Percentiles rank a stretch among this genome's conserved stretches.
Conservation (phyloP, 2,113 vertebrate species). For the Noctilio leporinus region DNA sequence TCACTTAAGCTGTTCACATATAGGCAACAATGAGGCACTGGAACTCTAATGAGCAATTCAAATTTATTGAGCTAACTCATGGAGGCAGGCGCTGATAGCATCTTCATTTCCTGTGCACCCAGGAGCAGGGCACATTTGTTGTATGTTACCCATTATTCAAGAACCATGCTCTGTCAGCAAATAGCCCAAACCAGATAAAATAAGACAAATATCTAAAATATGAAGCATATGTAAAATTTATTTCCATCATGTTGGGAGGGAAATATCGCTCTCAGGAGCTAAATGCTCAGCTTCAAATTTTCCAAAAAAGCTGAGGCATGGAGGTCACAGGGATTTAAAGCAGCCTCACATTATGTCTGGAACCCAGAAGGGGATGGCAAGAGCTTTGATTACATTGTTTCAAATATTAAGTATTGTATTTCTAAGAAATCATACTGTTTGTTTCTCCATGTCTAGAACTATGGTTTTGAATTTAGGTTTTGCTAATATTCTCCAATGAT, state of each 20-base stretch:
- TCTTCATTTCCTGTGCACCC: slow-evolving; percentile 28
- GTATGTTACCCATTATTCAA: slow-evolving; percentile 29
- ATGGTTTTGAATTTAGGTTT: slow-evolving; percentile 13
- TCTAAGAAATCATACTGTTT: not conserved
- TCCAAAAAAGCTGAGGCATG: slow-evolving; percentile 1
- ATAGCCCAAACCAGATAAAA: slow-evolving; percentile 41
- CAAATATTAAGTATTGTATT: slow-evolving; percentile 35
- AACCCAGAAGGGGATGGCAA: slow-evolving; percentile 8
- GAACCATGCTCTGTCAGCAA: not conserved
- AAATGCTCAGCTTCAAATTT: slow-evolving; percentile 17
- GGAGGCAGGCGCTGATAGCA: slow-evolving; percentile 42
- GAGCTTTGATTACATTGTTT: slow-evolving; percentile 43
- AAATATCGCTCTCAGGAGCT: slow-evolving; percentile 14
- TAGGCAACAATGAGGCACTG: slow-evolving; percentile 68
- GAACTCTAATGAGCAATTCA: slow-evolving; percentile 68
- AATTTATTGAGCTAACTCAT: slow-evolving; percentile 68
- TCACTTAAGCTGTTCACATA: slow-evolving; percentile 77
- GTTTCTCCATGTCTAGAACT: not conserved
- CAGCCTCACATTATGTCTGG: not conserved
- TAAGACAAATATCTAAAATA: slow-evolving; percentile 1
- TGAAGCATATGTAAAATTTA: not conserved
- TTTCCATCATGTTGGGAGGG: not conserved
- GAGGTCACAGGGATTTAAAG: slow-evolving; percentile 21
- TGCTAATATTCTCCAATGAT: not conserved
- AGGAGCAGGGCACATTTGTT: not conserved